These are phyloP conservation scores for Epicauta chinensis DNA, from an alignment of 1,140 invertebrate genomes.

Conservation along the genomic window DNA sequence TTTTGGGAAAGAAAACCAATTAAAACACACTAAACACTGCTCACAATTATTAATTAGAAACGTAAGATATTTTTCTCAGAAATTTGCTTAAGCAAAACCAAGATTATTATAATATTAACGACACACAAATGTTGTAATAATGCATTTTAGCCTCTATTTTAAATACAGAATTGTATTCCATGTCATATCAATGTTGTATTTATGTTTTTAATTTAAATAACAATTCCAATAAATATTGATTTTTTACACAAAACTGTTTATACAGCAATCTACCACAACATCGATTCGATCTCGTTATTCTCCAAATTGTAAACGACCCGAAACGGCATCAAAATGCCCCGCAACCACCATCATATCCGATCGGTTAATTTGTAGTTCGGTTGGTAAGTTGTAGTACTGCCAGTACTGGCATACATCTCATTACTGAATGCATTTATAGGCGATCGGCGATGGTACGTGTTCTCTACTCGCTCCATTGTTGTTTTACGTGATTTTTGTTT, in stretches of 20 bases:
- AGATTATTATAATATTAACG: constrained; percentile 18
- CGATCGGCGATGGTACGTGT: constrained; percentile 22
- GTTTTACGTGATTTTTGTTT: constrained; percentile 19
- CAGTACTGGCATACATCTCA: constrained; percentile 37
- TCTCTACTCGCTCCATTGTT: background rate
- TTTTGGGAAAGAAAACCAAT: too few relatives aligned
- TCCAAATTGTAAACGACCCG: constrained; percentile 24
- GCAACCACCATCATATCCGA: constrained; percentile 35
- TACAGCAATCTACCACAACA: constrained; percentile 34
- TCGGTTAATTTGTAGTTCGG: constrained; percentile 39
- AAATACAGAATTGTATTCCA: constrained; percentile 33
- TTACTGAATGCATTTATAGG: constrained; percentile 31
- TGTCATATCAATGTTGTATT: constrained; percentile 36
- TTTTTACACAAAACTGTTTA: constrained; percentile 1
- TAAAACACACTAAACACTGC: constrained; percentile 5
- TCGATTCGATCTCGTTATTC: constrained; percentile 33
- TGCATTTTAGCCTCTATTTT: constrained; percentile 32
- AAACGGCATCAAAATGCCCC: constrained; percentile 19
- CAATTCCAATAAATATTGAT: constrained; percentile 21
- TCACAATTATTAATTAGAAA: constrained; percentile 20
- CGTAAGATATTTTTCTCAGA: too few relatives aligned
- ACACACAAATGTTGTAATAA: constrained; percentile 19
- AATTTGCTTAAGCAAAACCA: background rate
- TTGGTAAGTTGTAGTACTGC: constrained; percentile 26
- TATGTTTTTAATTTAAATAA: constrained; percentile 5